Evolutionary conservation across 2,797 vertebrate species (phyloP).

Genomic region (Peromyscus aztecus): DNA sequence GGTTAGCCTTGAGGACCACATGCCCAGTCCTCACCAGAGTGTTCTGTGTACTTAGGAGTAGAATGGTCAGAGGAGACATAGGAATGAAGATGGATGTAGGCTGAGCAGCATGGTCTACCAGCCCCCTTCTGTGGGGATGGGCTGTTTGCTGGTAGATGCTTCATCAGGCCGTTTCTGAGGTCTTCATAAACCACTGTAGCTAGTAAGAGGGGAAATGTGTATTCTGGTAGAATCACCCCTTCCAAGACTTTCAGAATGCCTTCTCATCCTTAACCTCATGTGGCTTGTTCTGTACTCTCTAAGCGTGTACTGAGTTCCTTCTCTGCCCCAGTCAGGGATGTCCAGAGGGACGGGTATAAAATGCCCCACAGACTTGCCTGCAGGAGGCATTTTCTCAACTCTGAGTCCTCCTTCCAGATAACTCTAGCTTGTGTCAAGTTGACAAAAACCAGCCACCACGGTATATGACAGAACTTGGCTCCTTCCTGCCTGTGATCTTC

Average conservation of each 20-base stretch:
- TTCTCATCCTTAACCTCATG: background rate
- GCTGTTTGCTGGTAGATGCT: accelerated
- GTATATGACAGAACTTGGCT: background rate
- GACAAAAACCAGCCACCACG: background rate
- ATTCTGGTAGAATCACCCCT: background rate
- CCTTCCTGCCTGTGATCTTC: background rate
- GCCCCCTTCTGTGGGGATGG: accelerated
- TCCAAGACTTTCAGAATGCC: background rate
- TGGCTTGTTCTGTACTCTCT: background rate
- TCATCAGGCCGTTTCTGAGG: no score
- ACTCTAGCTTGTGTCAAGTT: background rate
- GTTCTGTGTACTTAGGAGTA: background rate
- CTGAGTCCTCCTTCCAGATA: background rate
- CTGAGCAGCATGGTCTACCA: background rate
- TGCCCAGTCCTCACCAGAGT: background rate
- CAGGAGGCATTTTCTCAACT: background rate
- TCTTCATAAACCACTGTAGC: background rate
- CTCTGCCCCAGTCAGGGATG: background rate
- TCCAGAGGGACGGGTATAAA: background rate
- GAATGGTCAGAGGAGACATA: background rate
- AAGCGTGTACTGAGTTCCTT: background rate
- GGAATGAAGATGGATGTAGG: background rate
- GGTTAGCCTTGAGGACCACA: background rate
- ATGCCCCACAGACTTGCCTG: background rate
- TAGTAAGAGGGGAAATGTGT: no score